Percentiles rank a stretch among this genome's conserved stretches.
These are phyloP conservation scores for Willisornis vidua DNA, from an alignment of 2,113 vertebrate species.

Conservation along the genomic window DNA sequence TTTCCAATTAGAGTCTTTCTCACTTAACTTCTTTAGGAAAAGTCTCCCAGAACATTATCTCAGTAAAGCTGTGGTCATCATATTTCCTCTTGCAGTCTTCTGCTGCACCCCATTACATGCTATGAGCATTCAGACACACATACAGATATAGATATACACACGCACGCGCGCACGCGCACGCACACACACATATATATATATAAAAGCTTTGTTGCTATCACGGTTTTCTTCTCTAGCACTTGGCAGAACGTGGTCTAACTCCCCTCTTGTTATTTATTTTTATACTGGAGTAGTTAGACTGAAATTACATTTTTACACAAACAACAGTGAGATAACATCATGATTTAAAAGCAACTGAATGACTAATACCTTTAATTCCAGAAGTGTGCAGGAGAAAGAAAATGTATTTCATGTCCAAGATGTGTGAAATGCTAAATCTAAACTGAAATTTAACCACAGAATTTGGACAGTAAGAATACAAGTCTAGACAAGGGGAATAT, in stretches of 20 bases:
- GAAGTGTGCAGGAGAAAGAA: not conserved
- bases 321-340: not conserved
- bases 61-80: not conserved
- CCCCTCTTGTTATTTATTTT: not conserved
- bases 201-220: not conserved
- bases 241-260: not conserved
- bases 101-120: not conserved
- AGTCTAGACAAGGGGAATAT: not conserved
- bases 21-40: not conserved
- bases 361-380: not conserved
- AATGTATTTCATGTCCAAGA: not conserved
- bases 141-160: no score
- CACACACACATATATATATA: fast-evolving
- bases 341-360: not conserved
- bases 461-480: not conserved
- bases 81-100: not conserved
- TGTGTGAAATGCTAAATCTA: not conserved
- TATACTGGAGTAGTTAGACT: not conserved
- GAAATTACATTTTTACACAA: not conserved
- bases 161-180: not conserved
- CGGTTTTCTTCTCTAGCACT: not conserved
- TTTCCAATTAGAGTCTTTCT: not conserved
- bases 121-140: not conserved
- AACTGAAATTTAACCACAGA: not conserved
- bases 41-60: not conserved